Percentiles rank a stretch among this genome's conserved stretches.
These are phyloP conservation scores for Pseudorectes ferrugineus DNA, from an alignment of 2,113 vertebrate genomes.

Conservation along the genomic window DNA sequence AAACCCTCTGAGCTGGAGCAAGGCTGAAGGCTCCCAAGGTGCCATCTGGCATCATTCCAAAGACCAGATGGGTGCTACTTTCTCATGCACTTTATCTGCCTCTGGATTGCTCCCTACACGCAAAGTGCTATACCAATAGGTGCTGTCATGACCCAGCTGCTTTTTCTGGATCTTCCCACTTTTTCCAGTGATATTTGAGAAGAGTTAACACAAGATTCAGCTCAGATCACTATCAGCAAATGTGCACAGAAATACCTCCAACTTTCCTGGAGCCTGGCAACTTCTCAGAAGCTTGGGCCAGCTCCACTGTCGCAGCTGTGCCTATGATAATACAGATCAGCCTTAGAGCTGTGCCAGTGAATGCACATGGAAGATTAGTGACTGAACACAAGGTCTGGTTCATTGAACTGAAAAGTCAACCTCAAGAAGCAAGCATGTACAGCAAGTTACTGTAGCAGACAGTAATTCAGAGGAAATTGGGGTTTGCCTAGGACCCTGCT, in stretches of 20 bases:
- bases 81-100: neutral
- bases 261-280: neutral
- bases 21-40: neutral
- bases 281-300: neutral
- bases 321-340: neutral
- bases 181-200: neutral
- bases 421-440: neutral
- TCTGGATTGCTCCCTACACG: neutral
- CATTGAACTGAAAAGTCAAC: neutral
- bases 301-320: neutral
- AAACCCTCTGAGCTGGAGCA: neutral
- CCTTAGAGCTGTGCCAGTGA: neutral
- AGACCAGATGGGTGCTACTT: neutral
- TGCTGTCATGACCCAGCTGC: neutral
- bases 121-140: neutral
- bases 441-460: neutral
- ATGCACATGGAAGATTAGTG: neutral
- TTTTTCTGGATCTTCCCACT: neutral
- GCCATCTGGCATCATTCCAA: neutral
- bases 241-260: neutral
- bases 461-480: neutral
- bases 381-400: neutral
- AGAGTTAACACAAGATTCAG: neutral
- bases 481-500: neutral
- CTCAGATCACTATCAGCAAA: neutral